A percentile compares a stretch with the other conserved stretches of the same genome.
phyloP scores from a whole-genome alignment of 2,888 invertebrate species.

The Congeria kusceri region DNA sequence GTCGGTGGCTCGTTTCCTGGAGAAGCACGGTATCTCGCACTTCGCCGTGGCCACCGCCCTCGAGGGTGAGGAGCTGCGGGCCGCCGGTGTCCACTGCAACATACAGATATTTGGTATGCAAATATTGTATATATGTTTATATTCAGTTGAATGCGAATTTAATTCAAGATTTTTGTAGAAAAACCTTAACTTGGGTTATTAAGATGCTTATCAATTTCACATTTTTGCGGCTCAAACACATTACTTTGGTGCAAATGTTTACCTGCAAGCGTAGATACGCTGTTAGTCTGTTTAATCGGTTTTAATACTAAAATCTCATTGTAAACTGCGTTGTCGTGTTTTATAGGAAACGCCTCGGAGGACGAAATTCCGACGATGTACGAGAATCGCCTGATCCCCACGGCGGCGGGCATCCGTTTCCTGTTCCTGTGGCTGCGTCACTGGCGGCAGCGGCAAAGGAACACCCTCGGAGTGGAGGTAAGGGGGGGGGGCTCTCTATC shows the following conservation, averaged over 20 bases:
- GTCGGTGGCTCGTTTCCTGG: constrained; percentile 67
- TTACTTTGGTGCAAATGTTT: too few relatives aligned
- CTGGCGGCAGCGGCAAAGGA: constrained; percentile 29
- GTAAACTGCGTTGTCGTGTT: too few relatives aligned
- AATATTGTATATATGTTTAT: too few relatives aligned
- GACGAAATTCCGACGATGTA: constrained; percentile 62
- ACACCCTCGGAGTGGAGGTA: constrained; percentile 31
- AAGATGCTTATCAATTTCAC: too few relatives aligned
- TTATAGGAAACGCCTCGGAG: constrained; percentile 63
- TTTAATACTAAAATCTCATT: too few relatives aligned
- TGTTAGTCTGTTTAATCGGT: too few relatives aligned
- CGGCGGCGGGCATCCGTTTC: constrained; percentile 53
- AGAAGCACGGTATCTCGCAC: constrained; percentile 63
- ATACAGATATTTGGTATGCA: constrained; percentile 72
- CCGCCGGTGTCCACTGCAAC: constrained; percentile 65
- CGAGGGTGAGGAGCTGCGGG: constrained; percentile 73
- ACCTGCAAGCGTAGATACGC: too few relatives aligned
- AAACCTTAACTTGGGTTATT: too few relatives aligned
- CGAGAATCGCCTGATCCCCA: constrained; percentile 62
- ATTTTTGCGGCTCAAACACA: too few relatives aligned
- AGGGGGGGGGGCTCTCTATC: not conserved
- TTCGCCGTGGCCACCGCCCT: constrained; percentile 75
- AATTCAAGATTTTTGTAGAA: too few relatives aligned
- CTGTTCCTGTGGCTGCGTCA: constrained; percentile 50
- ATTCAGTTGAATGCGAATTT: too few relatives aligned